phyloP scores from a whole-genome alignment of 2,113 vertebrate species.

The Protobothrops mucrosquamatus region DNA sequence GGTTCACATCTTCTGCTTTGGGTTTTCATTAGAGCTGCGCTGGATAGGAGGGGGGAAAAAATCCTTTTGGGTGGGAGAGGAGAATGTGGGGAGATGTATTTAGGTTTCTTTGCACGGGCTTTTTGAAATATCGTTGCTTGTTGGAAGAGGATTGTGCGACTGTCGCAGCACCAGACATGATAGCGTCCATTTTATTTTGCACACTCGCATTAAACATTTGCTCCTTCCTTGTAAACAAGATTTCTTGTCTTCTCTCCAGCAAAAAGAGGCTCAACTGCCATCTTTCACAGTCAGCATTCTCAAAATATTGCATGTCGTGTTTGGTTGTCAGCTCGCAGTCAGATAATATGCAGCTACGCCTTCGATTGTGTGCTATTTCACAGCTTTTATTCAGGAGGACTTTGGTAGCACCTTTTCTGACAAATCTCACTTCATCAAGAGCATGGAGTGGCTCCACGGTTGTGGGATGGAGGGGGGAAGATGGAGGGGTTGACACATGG shows the following conservation, averaged over 20 bases:
- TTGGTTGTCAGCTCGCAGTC: background rate
- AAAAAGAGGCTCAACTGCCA: background rate
- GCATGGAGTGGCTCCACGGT: background rate
- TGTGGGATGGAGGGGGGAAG: background rate
- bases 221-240: background rate
- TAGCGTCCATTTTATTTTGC: constrained; percentile 49
- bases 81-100: background rate
- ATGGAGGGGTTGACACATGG: background rate
- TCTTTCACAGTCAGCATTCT: background rate
- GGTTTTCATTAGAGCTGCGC: too few relatives aligned
- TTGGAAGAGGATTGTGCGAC: constrained; percentile 12
- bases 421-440: background rate
- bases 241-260: background rate
- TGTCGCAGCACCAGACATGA: constrained; percentile 51
- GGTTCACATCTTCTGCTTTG: background rate
- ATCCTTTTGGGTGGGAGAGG: accelerated
- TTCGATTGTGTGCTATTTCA: background rate
- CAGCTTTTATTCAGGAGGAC: background rate
- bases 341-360: background rate
- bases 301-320: background rate
- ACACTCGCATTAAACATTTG: background rate
- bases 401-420: background rate
- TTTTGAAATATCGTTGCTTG: constrained; percentile 37
- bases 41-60: background rate
- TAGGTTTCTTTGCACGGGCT: constrained; percentile 1